Evolutionary conservation across 2,888 invertebrate species (phyloP).

Genomic region (Lepidocyrtoides sp.): DNA sequence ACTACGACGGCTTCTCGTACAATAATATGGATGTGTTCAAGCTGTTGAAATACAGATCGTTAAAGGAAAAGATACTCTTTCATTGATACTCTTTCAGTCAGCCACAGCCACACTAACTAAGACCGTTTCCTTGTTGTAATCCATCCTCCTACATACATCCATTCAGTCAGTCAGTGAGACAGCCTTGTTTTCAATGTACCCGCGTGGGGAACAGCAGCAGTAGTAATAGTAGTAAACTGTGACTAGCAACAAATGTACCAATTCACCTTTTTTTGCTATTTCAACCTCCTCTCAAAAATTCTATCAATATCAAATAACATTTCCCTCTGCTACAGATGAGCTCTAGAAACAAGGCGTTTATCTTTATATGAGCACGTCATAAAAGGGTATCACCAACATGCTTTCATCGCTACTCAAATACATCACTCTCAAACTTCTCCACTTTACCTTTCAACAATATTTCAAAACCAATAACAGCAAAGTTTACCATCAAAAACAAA

Average conservation of each 20-base stretch:
- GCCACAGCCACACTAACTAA: constrained; percentile 19
- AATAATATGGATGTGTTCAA: constrained; percentile 59
- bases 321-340: not conserved
- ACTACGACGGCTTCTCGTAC: constrained; percentile 32
- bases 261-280: constrained; percentile 43
- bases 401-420: constrained; percentile 48
- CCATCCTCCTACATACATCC: constrained; percentile 59
- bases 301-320: constrained; percentile 58
- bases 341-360: constrained; percentile 44
- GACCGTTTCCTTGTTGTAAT: constrained; percentile 66
- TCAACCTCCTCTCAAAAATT: constrained; percentile 23
- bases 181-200: constrained; percentile 41
- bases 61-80: constrained; percentile 50
- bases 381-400: not conserved
- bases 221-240: not conserved
- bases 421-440: constrained; percentile 10
- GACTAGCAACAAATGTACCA: constrained; percentile 57
- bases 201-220: constrained; percentile 57
- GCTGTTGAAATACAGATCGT: constrained; percentile 72
- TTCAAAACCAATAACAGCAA: not conserved
- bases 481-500: constrained; percentile 18
- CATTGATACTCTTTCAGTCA: constrained; percentile 26
- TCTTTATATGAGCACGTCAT: constrained; percentile 45
- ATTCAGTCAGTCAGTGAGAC: constrained; percentile 20
- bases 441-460: constrained; percentile 12